These are phyloP conservation scores for human DNA, from an alignment of 2,113 vertebrate genomes.

Conservation along the genomic window DNA sequence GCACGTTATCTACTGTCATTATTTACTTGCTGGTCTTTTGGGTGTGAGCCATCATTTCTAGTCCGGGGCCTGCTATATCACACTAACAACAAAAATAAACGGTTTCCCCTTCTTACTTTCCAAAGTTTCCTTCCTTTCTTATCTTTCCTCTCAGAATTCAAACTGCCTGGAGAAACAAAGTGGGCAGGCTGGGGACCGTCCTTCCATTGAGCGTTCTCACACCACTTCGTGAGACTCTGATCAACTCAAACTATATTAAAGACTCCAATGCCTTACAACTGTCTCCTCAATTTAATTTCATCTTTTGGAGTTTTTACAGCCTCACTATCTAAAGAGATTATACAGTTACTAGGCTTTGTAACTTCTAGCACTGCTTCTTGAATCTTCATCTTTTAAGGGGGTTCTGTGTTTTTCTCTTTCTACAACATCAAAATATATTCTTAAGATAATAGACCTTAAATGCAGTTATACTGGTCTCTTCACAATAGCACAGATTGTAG, in stretches of 20 bases:
- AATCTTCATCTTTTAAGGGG: neutral
- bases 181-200: rapidly evolving
- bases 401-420: neutral
- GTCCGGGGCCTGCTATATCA: rapidly evolving
- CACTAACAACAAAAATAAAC: neutral
- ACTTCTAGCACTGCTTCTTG: neutral
- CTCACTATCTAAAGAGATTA: neutral
- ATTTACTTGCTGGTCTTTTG: neutral
- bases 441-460: neutral
- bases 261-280: neutral
- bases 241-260: neutral
- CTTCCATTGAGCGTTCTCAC: neutral
- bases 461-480: neutral
- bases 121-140: neutral
- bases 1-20: neutral
- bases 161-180: neutral
- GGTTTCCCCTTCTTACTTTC: neutral
- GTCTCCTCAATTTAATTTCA: neutral
- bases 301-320: neutral
- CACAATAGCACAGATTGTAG: neutral
- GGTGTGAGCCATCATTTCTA: neutral
- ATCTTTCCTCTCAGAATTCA: neutral
- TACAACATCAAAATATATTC: neutral
- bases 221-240: neutral
- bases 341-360: neutral